Evolutionary conservation across 2,888 invertebrate genomes (phyloP).

Genomic region (Hipparchia sbordonii): DNA sequence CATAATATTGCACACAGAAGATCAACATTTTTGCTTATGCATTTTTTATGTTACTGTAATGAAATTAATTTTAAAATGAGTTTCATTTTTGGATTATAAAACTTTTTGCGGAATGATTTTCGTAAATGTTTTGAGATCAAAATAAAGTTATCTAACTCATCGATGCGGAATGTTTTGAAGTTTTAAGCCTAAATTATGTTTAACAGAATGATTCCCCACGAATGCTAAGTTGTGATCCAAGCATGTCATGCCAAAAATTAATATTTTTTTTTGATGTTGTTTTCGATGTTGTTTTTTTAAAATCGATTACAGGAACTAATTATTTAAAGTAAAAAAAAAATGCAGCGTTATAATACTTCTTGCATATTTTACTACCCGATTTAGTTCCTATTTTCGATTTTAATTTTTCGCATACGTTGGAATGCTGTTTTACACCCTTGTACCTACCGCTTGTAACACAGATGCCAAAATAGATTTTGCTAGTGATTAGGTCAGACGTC

Average conservation of each 20-base stretch:
- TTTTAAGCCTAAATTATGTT: constrained; percentile 45
- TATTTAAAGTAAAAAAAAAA: neutral
- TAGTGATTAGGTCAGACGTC: constrained; percentile 11
- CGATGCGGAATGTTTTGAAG: constrained; percentile 42
- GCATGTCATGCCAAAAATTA: constrained; percentile 72
- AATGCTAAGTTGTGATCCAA: constrained; percentile 39
- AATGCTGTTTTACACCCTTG: constrained; percentile 57
- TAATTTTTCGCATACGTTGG: constrained; percentile 46
- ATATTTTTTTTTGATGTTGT: constrained; percentile 47
- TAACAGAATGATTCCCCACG: constrained; percentile 39
- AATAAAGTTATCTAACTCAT: constrained; percentile 1
- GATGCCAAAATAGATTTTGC: constrained; percentile 38
- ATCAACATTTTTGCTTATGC: constrained; percentile 4
- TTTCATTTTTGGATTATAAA: neutral
- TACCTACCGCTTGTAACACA: constrained; percentile 35
- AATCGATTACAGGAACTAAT: constrained; percentile 29
- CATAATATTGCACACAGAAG: neutral
- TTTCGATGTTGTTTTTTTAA: constrained; percentile 60
- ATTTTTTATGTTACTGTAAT: neutral
- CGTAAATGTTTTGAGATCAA: neutral
- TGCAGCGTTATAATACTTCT: too few species aligned
- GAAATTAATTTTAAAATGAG: neutral
- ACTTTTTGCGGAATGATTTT: neutral
- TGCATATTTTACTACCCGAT: neutral
- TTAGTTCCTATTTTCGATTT: constrained; percentile 22